These are phyloP conservation scores for Selenia dentaria DNA, from an alignment of 2,888 invertebrate genomes.

Conservation along the genomic window DNA sequence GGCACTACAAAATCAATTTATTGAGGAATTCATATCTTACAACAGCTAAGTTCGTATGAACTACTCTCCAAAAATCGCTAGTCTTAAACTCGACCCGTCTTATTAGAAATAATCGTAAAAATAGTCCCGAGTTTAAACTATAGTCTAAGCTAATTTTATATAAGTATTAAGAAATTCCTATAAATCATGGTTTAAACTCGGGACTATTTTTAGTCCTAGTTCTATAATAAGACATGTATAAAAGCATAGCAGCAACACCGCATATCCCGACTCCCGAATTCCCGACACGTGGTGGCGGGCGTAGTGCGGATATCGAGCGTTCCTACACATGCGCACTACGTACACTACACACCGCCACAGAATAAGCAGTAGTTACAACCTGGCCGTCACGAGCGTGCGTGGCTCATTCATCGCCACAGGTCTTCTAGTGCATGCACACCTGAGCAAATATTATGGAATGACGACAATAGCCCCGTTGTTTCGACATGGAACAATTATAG, in stretches of 20 bases:
- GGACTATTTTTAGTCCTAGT: too few relatives aligned
- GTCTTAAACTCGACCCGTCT: too few relatives aligned
- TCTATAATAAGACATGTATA: too few relatives aligned
- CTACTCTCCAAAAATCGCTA: too few relatives aligned
- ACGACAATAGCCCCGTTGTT: conserved; percentile 68
- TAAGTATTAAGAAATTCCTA: too few relatives aligned
- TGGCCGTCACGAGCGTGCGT: neutral
- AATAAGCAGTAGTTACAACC: neutral
- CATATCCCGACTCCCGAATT: conserved; percentile 11
- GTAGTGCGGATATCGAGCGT: conserved; percentile 79
- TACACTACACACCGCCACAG: conserved; percentile 33
- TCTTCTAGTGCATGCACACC: conserved; percentile 61
- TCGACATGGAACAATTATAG: conserved; percentile 56
- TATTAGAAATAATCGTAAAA: too few relatives aligned
- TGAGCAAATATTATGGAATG: conserved; percentile 77
- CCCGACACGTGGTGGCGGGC: conserved; percentile 63
- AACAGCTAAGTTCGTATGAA: too few relatives aligned
- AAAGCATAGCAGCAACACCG: neutral
- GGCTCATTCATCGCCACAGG: conserved; percentile 71
- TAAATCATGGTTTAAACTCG: too few relatives aligned
- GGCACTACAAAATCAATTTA: too few relatives aligned
- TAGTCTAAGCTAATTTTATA: too few relatives aligned
- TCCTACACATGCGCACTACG: conserved; percentile 75
- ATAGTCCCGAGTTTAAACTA: too few relatives aligned
- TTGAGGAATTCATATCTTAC: too few relatives aligned